Evolutionary conservation across 2,113 vertebrate species (phyloP), one percentile per base, ranked within the genome.

Genomic region (Coptodon rendalli): DNA sequence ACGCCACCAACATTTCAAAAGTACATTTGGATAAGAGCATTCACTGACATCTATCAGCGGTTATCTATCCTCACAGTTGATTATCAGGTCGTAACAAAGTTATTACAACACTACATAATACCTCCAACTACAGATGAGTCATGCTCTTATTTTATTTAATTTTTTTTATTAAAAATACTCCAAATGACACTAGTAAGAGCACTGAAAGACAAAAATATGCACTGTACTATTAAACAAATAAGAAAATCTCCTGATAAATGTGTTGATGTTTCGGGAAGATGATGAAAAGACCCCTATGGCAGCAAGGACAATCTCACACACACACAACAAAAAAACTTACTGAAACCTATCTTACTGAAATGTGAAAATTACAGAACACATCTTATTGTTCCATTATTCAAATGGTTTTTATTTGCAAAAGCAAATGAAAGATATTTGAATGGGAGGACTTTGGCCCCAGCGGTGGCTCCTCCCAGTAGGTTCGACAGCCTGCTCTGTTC

Each of bases 401-500:
- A 22, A 87, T 80, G 24, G 31, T 6, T 84, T 27, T 10, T 45
- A 53, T 12, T 27, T 17, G 50, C 12, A 83, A 81, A 56, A 81
- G 22, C 43, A 80, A 76, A 14, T 68, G n/a, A 68, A 68, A 68
- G 63, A 1, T 3, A 0, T 40, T 68, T 40, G 36, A 68, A 68
- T 76, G 83, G 86, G 92, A 91, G 90, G 92, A 94, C 92, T 94
- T 89, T 91, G 76, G 34, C 54, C 73, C 73, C 5, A 0, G 31
- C 11, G 2, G 31, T 71, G 59, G 59, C 93, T 93, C 92, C 95
- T 48, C 95, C 95, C 92, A 12, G 6, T 50, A n/a, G 68, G 54
- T 79, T 78, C 34, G 76, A 80, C 83, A 85, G 86, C 14, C 6
- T 13, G 73, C 12, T 4, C n/a, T 87, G 43, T 22, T 80, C 53